Base-by-base conservation (phyloP, 2,888 invertebrate genomes). In the Hirtodrosophila confusa region DNA sequence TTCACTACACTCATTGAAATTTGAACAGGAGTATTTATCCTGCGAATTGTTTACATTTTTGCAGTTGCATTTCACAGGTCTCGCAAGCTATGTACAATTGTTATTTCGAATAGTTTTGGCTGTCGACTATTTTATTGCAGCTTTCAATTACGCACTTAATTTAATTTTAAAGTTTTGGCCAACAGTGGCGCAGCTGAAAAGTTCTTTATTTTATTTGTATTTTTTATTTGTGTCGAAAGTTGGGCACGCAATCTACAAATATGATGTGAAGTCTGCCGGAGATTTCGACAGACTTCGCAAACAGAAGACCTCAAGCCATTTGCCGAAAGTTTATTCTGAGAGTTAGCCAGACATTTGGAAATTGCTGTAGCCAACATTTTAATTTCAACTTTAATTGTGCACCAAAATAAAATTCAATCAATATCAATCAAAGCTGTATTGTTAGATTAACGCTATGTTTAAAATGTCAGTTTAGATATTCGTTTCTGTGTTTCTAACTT, bases 101-200 rank as follows among this genome's bases (percentile, higher is more conserved):
- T 58, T 53, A 44, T 29, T 48, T 39, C 23, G 48, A 37, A 17
- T 23, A 27, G 27, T 66, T 45, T 53, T 8, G 12, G 23, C 12
- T 40, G 29, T 44, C 39, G 8, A n/a, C n/a, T 11, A 43, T 58
- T 49, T 60, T 43, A 45, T 9, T 39, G 36, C 39, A 47, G 56
- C 69, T 62, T 68, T 64, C 50, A 68, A 61, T 78, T 55, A 58
- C 41, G 40, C 69, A 53, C 39, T 68, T 78, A 75, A 73, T 78
- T 68, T 53, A n/a, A 51, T 61, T 69, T 78, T 49, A 45, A 68
- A 48, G 40, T 44, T 62, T 8, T 48, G 53, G 43, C 36, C 62
- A 36, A 62, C 43, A 63, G 33, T 37, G 31, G 37, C 8, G 47
- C 31, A 43, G 48, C 48, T 47, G 37, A 33, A 29, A 47, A 50